Conservation (phyloP, 2,113 vertebrate species). For the Silurus asotus region DNA sequence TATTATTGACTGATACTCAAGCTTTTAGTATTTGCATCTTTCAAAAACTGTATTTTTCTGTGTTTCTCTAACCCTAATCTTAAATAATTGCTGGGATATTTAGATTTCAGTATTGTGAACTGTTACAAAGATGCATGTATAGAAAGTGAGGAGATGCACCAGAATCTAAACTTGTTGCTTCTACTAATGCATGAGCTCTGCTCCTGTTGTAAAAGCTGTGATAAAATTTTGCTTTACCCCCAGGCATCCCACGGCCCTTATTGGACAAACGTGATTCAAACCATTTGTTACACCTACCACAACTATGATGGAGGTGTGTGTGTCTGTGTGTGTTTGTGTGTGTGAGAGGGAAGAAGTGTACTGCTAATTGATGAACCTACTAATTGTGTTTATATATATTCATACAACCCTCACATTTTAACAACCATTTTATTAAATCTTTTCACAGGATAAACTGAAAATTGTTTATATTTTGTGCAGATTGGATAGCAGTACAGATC, state of each 20-base stretch:
- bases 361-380: background rate
- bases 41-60: background rate
- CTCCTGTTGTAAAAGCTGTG: constrained; percentile 37
- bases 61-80: background rate
- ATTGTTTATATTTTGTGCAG: no score
- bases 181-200: constrained; percentile 20
- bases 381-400: background rate
- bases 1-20: background rate
- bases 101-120: background rate
- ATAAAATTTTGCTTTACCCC: constrained; percentile 51
- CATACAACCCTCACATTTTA: no score
- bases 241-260: constrained; percentile 21
- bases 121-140: background rate
- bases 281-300: constrained; percentile 38
- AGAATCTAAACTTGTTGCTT: constrained; percentile 39
- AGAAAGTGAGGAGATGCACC: background rate
- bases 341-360: background rate
- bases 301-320: constrained; percentile 8
- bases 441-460: no score
- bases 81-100: background rate
- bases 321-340: background rate
- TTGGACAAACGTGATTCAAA: no score
- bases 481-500: no score
- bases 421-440: no score
- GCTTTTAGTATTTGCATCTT: background rate